Percentiles rank a stretch among this genome's conserved stretches.
phyloP scores from a whole-genome alignment of 35 echinoderm and acorn worm genomes.

The Anneissia japonica region DNA sequence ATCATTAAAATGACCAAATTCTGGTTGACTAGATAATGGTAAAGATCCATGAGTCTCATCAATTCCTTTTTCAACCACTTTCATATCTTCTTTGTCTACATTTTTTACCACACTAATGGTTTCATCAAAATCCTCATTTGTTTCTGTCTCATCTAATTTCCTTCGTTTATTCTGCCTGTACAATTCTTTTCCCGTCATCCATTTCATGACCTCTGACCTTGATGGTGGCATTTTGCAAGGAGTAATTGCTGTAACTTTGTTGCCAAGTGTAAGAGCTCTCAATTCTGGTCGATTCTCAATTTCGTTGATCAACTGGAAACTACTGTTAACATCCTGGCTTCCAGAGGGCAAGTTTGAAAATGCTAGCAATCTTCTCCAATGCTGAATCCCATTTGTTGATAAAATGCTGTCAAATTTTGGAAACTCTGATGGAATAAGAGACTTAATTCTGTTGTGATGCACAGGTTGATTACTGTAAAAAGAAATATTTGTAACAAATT shows the following conservation, averaged over 20 bases:
- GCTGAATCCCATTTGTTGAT: slow-evolving; percentile 42
- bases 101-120: neutral
- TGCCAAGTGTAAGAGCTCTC: slow-evolving; percentile 17
- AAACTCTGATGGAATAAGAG: slow-evolving; percentile 32
- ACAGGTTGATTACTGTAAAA: slow-evolving; percentile 18
- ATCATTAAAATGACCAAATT: neutral
- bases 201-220: slow-evolving; percentile 14
- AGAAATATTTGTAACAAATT: slow-evolving; percentile 12
- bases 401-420: slow-evolving; percentile 21
- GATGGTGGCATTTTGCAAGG: slow-evolving; percentile 41
- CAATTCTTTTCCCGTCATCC: slow-evolving; percentile 17
- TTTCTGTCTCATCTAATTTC: neutral
- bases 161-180: neutral
- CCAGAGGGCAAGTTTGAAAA: neutral
- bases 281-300: slow-evolving; percentile 7
- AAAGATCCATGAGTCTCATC: no score
- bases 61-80: no score
- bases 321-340: neutral
- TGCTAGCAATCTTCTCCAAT: slow-evolving; percentile 46
- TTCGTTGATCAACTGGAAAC: neutral
- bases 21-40: no score
- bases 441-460: slow-evolving; percentile 33
- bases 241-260: slow-evolving; percentile 43
- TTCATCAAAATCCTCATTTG: neutral
- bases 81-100: neutral